Percentiles rank a stretch among this genome's conserved stretches.
Conservation (phyloP, 2,797 vertebrate genomes). For the Glyptemys insculpta region DNA sequence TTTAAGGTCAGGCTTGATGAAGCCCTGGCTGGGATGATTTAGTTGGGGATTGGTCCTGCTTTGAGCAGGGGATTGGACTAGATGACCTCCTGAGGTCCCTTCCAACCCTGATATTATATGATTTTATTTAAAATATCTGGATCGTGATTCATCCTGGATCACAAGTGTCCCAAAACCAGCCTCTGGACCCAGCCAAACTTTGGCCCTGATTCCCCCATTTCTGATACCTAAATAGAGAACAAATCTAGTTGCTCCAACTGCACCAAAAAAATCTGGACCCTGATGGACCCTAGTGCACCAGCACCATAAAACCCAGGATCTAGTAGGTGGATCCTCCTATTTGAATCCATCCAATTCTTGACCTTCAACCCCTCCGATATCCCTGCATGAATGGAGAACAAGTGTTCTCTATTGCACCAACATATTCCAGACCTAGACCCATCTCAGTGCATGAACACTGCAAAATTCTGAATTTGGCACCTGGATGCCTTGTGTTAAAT, state of each 20-base stretch:
- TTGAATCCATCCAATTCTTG: not conserved
- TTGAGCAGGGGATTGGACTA: too few relatives aligned
- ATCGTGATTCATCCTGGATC: not conserved
- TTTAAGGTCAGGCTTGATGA: too few relatives aligned
- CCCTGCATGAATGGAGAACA: not conserved
- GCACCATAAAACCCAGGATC: not conserved
- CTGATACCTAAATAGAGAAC: not conserved
- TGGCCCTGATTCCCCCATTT: not conserved
- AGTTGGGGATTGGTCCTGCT: too few relatives aligned
- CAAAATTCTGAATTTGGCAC: not conserved
- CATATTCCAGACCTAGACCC: not conserved
- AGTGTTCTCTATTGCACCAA: not conserved
- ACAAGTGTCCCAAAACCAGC: not conserved
- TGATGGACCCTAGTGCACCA: not conserved
- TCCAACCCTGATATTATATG: too few relatives aligned
- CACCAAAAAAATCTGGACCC: not conserved
- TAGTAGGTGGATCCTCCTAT: not conserved
- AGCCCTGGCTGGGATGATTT: too few relatives aligned
- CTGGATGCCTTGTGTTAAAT: not conserved
- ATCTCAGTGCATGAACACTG: not conserved
- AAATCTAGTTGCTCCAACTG: not conserved
- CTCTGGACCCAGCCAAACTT: not conserved
- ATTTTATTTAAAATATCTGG: not conserved
- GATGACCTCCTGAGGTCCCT: too few relatives aligned
- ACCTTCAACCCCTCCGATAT: not conserved